Evolutionary conservation across 2,797 vertebrate species (phyloP).

Genomic region (Rhabdomys pumilio): DNA sequence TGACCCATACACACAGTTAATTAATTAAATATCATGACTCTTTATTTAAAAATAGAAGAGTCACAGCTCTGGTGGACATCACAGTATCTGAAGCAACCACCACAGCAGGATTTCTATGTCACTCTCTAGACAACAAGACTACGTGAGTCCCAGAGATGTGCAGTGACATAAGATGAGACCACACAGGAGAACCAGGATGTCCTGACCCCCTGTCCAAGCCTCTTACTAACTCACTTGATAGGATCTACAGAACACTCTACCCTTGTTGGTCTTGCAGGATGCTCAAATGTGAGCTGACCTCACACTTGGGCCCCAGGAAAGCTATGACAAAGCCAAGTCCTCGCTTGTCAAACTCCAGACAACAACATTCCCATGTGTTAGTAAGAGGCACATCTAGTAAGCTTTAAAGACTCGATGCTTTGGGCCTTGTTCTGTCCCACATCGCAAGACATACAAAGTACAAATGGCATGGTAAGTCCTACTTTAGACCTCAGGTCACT

Average conservation of each 20-base stretch:
- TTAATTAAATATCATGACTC: background rate
- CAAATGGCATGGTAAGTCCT: background rate
- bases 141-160: background rate
- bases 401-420: background rate
- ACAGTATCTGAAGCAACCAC: background rate
- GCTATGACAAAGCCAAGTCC: background rate
- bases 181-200: background rate
- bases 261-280: background rate
- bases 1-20: too few species aligned
- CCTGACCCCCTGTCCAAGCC: background rate
- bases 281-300: too few species aligned
- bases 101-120: background rate
- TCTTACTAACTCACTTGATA: background rate
- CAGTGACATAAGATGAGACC: background rate
- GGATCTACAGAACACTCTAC: conserved; percentile 16
- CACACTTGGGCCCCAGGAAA: background rate
- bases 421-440: background rate
- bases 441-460: background rate
- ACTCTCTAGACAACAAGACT: background rate
- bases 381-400: background rate
- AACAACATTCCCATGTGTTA: background rate
- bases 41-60: background rate
- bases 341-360: background rate
- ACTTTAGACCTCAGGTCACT: background rate
- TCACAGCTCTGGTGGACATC: background rate